phyloP scores from a whole-genome alignment of 2,797 vertebrate species.

The Gymnothorax reevesii region DNA sequence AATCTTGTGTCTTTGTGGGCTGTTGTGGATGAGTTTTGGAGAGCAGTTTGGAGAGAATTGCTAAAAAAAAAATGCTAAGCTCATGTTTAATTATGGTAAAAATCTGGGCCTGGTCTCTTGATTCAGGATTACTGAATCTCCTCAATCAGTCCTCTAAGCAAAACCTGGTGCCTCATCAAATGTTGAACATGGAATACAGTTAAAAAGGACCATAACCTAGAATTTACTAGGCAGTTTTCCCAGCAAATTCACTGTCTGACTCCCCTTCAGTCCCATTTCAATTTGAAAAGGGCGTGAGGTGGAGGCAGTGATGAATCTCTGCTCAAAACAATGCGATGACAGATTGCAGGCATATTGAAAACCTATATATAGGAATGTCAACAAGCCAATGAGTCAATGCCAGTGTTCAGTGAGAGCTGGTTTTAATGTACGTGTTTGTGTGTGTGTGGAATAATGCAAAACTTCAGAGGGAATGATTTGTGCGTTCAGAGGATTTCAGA shows the following conservation, averaged over 20 bases:
- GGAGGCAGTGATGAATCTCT: not conserved
- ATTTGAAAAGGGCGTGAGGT: not conserved
- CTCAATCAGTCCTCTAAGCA: too few relatives aligned
- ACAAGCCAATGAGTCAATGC: not conserved
- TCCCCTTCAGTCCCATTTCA: not conserved
- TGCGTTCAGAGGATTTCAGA: not conserved
- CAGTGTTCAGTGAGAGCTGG: not conserved
- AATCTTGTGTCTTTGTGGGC: too few relatives aligned
- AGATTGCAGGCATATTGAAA: not conserved
- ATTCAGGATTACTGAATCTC: too few relatives aligned
- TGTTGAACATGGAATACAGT: too few relatives aligned
- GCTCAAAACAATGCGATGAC: not conserved
- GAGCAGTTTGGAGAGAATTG: too few relatives aligned
- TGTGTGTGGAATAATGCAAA: not conserved
- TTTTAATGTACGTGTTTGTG: not conserved
- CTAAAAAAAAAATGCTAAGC: too few relatives aligned
- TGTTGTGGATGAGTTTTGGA: too few relatives aligned
- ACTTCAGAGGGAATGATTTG: not conserved
- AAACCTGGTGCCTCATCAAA: too few relatives aligned
- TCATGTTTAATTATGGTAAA: not conserved
- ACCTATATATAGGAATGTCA: not conserved
- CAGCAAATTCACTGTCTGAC: too few relatives aligned
- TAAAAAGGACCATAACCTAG: too few relatives aligned
- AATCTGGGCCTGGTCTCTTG: not conserved
- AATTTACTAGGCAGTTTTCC: too few relatives aligned